Percentiles rank a stretch among this genome's conserved stretches.
These are phyloP conservation scores for Polydrusus pterygomalis DNA, from an alignment of 2,888 invertebrate genomes.

Conservation along the genomic window DNA sequence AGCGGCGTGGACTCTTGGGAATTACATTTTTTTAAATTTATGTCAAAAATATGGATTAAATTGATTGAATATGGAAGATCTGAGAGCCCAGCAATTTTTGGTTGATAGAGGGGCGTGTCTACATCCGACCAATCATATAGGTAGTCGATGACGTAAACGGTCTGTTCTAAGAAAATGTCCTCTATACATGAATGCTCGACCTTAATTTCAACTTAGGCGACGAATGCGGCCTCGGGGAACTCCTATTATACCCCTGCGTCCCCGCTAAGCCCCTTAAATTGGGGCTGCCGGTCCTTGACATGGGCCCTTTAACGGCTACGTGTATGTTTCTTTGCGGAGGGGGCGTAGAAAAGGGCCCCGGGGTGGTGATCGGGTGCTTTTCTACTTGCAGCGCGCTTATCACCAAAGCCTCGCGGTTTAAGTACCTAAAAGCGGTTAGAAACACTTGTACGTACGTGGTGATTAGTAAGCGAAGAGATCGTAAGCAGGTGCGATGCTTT, in stretches of 20 bases:
- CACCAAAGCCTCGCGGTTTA: slow-evolving; percentile 93
- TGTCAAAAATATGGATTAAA: too few species aligned
- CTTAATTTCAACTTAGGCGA: slow-evolving; percentile 96
- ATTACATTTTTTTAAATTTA: too few species aligned
- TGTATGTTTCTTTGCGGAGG: slow-evolving; percentile 78
- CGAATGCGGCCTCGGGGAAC: slow-evolving; percentile 81
- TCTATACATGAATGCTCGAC: slow-evolving; percentile 72
- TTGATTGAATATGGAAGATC: too few species aligned
- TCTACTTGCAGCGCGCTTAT: slow-evolving; percentile 95
- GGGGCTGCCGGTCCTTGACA: slow-evolving; percentile 74
- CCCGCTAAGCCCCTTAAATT: slow-evolving; percentile 74
- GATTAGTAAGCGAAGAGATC: slow-evolving; percentile 25
- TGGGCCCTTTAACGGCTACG: slow-evolving; percentile 54
- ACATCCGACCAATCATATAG: too few species aligned
- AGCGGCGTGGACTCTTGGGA: too few species aligned
- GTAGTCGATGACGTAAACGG: too few species aligned
- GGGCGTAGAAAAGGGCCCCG: slow-evolving; percentile 87
- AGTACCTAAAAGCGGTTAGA: slow-evolving; percentile 80
- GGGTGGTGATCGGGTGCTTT: slow-evolving; percentile 91
- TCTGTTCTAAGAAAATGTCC: neutral
- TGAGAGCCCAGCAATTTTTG: too few species aligned
- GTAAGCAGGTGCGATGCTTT: slow-evolving; percentile 8
- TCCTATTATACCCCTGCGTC: slow-evolving; percentile 74
- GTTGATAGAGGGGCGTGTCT: too few species aligned
- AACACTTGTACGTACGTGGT: slow-evolving; percentile 39